Base-by-base conservation (phyloP, 2,888 invertebrate genomes). In the Phlogophora meticulosa region DNA sequence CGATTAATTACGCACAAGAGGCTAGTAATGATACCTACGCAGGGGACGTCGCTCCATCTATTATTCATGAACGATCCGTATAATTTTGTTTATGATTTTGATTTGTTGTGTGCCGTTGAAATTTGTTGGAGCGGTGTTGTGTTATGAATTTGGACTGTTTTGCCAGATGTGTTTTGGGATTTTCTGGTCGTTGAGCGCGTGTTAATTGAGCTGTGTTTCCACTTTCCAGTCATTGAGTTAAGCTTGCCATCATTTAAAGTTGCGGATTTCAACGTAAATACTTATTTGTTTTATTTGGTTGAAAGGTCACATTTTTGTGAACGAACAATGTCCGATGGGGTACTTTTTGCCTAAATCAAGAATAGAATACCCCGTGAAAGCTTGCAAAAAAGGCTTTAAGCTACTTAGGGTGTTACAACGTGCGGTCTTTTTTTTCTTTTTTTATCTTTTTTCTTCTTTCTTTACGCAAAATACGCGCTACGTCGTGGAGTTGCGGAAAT, bases 1-100 rank as follows among this genome's bases (percentile, higher is more conserved):
- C 94, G 91, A 94, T 95, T 94, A 95, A 95, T 95, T 95, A 94
- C 94, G 94, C 91, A 94, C 91, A 92, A 91, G 92, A 91, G 92
- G 89, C 87, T 87, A 89, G 90, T 90, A 90, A 91, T 91, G 92
- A 92, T 93, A 91, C 89, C 90, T 86, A 88, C 87, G 85, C 68
- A 80, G 85, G 84, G 78, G 86, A 85, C 84, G 87, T 85, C 82
- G 82, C 81, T 73, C 86, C 80, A 89, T 92, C 82, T 87, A 88
- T 90, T 88, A 92, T 92, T 91, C 88, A 92, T 80, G 72, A 81
- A 76, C 77, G 75, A 75, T 82, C 79, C 76, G 80, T 83, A 78
- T 75, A 78, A 82, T 81, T 75, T 75, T 76, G 83, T 78, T 81
- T 81, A 73, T 72, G 69, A 53, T 76, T 73, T 72, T 78, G 72